Evolutionary conservation across 2,797 vertebrate species (phyloP), one percentile per base, ranked within the genome.

Genomic region (Mormyrus hasselquistii): DNA sequence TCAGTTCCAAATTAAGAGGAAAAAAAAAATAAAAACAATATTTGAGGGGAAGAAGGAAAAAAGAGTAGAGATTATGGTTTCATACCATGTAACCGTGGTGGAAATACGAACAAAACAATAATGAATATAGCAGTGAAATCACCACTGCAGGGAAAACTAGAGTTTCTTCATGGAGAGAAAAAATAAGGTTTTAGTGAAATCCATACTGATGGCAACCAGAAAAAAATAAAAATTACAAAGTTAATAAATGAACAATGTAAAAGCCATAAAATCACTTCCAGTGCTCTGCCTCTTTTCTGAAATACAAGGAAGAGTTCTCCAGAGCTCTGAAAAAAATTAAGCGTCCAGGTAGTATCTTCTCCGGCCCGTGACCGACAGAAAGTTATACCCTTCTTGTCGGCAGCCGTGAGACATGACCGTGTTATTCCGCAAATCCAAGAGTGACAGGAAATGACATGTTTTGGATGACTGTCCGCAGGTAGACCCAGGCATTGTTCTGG

Each of bases 401-500:
- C 22, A 34, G 57, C 89, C 89, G 91, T 89, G 92, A 84, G 93
- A 93, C 94, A 94, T 93, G 93, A 92, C 94, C 93, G 19, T 92
- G 89, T 50, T 90, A 52, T 94, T 94, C 93, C 90, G 91, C 90
- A 87, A 92, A 91, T 93, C 94, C 92, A 91, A 92, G 93, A 94
- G 92, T 90, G 92, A 93, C 93, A 73, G 84, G 65, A 91, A 90
- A 69, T 89, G 88, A 79, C 88, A 85, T 69, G 6, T 88, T 89
- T 90, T 89, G 89, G 90, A 91, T 89, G 57, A 88, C 90, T 88
- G 88, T 91, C 92, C 92, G 87, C 88, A 89, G 90, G 89, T 65
- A 73, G 25, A 90, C 92, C 90, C 95, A 93, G 96, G 94, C 94
- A 92, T 95, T 94, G 94, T 96, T 96, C 94, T 95, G 92, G 94